phyloP scores from a whole-genome alignment of 2,888 invertebrate species.

The Eupithecia centaureata region DNA sequence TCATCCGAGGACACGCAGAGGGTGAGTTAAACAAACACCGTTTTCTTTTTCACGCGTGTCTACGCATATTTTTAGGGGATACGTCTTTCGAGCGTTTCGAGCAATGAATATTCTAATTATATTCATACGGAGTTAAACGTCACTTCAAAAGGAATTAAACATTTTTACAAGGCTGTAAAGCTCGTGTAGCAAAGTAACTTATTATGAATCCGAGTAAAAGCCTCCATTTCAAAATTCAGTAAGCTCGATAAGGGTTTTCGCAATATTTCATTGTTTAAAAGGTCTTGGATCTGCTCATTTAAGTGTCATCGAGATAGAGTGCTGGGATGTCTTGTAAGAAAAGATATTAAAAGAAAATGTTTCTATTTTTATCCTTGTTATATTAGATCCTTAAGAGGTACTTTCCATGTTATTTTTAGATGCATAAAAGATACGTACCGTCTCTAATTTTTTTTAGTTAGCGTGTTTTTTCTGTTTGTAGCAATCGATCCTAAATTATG shows the following conservation, averaged over 20 bases:
- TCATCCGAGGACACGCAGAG: slow-evolving; percentile 62
- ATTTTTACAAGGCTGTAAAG: slow-evolving; percentile 3
- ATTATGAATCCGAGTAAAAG: background rate
- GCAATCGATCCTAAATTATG: too few species aligned
- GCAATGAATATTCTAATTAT: slow-evolving; percentile 12
- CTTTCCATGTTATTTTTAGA: background rate
- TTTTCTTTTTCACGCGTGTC: slow-evolving; percentile 59
- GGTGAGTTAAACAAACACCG: slow-evolving; percentile 66
- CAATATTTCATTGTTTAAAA: slow-evolving; percentile 1
- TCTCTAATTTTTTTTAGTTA: too few species aligned
- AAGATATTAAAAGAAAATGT: background rate
- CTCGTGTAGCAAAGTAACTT: slow-evolving; percentile 2
- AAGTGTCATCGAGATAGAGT: slow-evolving; percentile 13
- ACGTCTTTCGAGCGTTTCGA: background rate
- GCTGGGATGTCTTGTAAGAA: background rate
- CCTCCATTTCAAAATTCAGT: background rate
- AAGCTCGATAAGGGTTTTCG: slow-evolving; percentile 5
- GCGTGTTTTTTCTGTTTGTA: too few species aligned
- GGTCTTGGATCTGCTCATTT: background rate
- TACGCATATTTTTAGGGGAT: slow-evolving; percentile 42
- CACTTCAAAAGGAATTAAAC: slow-evolving; percentile 8
- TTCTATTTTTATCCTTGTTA: background rate
- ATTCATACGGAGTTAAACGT: background rate
- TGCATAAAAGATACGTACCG: background rate
- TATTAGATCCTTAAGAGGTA: background rate